Evolutionary conservation across 2,113 vertebrate genomes (phyloP), one percentile per base, ranked within the genome.

Genomic region (pig (Sus scrofa)): DNA sequence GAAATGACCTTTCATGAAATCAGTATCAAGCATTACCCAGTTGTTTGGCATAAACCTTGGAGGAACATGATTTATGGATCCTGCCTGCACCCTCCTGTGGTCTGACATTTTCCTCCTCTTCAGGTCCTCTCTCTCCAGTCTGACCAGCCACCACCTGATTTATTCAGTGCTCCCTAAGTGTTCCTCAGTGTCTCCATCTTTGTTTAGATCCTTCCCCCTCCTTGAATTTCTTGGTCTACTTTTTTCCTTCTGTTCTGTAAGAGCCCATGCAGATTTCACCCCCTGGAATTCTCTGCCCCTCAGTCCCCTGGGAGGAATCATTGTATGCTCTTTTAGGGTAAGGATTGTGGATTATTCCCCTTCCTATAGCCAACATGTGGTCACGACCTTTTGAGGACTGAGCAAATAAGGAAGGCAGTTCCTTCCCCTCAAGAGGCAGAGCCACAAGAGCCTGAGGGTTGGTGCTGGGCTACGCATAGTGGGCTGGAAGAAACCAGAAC

Each of bases 1-100:
- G 56, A 79, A 26, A 27, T 73, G 63, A 30, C 63, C 26, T 78
- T 96, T 94, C 63, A 60, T 75, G 65, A 92, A 56, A 58, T 95
- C n/a, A 24, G 6, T 4, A 2, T 34, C 15, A 39, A 73, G 83
- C 56, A 26, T 58, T 6, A 13, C 13, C 70, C 34, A 16, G 14
- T 60, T 73, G 30, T 86, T 86, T 37, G 73, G 77, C 14, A 2
- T 44, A 37, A n/a, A 54, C 77, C 68, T 73, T 68, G 60, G 39
- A 54, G 32, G 60, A 77, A 54, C 52, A 7, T 1, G 20, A 13
- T 52, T 89, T 62, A 37, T 1, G 5, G n/a, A 34, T 10, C 30
- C 24, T 56, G 18, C 52, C 60, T 82, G 4, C 2, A 3, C 2
- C 27, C 30, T 79, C 13, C 63, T 30, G 32, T 86, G n/a, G 10